These are phyloP conservation scores for Campoletis raptor DNA, from an alignment of 2,888 invertebrate species.

Conservation along the genomic window DNA sequence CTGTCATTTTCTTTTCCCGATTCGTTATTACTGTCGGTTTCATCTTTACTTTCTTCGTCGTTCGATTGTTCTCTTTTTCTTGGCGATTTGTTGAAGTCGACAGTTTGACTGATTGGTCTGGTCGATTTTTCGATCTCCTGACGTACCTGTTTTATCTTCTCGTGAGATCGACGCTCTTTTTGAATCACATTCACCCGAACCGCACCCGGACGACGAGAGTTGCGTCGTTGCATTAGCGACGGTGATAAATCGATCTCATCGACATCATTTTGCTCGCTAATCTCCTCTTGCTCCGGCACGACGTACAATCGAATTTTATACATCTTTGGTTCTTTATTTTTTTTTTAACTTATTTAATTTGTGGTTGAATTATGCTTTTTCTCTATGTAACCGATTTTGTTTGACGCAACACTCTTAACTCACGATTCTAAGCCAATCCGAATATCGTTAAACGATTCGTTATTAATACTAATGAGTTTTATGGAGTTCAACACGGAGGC, in stretches of 20 bases:
- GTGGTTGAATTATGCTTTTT: background rate
- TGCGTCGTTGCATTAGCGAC: conserved; percentile 73
- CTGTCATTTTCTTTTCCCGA: conserved; percentile 60
- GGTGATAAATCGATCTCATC: conserved; percentile 71
- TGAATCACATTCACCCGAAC: conserved; percentile 73
- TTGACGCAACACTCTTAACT: background rate
- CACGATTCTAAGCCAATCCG: background rate
- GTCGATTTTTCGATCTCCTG: conserved; percentile 62
- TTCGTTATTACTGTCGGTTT: conserved; percentile 35
- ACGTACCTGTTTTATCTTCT: conserved; percentile 70
- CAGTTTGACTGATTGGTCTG: conserved; percentile 38
- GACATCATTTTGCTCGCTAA: conserved; percentile 69
- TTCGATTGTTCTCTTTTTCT: conserved; percentile 57
- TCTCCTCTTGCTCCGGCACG: conserved; percentile 76
- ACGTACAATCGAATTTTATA: conserved; percentile 77
- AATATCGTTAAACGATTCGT: conserved; percentile 7
- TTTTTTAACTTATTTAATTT: background rate
- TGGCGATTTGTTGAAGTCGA: conserved; percentile 60
- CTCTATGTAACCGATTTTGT: background rate
- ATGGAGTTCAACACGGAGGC: conserved; percentile 63
- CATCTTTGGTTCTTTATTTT: conserved; percentile 68
- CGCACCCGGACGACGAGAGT: conserved; percentile 75
- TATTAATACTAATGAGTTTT: background rate
- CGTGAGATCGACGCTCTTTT: conserved; percentile 70
- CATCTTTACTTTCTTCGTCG: conserved; percentile 43